Evolutionary conservation across 1,140 invertebrate species (phyloP), one percentile per base, ranked within the genome.

Genomic region (Drosophila sulfurigaster): DNA sequence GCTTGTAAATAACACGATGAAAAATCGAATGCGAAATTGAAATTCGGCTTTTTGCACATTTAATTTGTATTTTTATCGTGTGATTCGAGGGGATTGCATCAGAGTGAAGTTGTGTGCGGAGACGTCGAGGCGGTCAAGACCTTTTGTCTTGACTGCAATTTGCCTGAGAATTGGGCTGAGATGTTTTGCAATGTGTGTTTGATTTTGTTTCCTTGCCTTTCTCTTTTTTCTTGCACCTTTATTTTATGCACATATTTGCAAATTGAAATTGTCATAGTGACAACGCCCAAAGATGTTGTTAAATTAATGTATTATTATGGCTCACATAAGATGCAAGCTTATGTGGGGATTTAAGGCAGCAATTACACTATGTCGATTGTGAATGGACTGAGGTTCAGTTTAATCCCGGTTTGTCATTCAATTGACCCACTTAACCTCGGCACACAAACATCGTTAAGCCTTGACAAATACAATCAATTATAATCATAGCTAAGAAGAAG

Each of bases 1-100:
- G 83, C 77, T 74, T 71, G 79, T 80, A 82, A 83, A 80, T 78
- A 83, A 83, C 80, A 72, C 77, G 77, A 69, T 68, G 69, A 83
- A 79, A 77, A 82, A 80, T 73, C 58, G 62, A 77, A 88, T 83
- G 54, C 65, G 72, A 88, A 79, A 87, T 74, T 82, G 74, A 88
- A 87, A 80, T 77, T 82, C 68, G 68, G 51, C 75, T 74, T 72
- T 72, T 68, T 71, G 63, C 71, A 63, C 46, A 64, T 74, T 82
- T 82, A 86, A 76, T 79, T 79, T 68, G 65, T 60, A 59, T 74
- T 68, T 68, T 72, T 54, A 45, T 54, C 30, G 30, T 48, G 20
- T 3, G 3, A 32, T 49, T 5, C 20, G 11, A n/a, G 49, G 1
- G 8, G 15, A 5, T 15, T 32, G 16, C 0, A 32, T 15, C 10